These are phyloP conservation scores for Cylas formicarius DNA, from an alignment of 1,140 invertebrate genomes.

Conservation along the genomic window DNA sequence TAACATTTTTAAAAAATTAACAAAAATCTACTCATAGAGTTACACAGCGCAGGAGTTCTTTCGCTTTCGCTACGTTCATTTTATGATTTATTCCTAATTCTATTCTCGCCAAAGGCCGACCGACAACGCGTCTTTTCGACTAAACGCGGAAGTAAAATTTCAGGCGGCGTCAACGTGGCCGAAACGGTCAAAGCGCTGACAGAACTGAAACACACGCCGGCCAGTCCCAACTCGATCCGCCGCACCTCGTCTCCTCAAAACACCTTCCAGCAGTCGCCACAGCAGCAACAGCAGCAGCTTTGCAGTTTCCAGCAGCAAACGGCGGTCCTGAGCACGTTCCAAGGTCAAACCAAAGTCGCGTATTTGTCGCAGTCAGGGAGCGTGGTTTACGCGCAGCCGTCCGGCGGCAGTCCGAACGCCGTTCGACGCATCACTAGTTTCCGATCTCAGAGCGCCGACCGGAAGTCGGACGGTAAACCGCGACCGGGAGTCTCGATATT, in stretches of 20 bases:
- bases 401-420: slow-evolving; percentile 45
- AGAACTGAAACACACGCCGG: slow-evolving; percentile 76
- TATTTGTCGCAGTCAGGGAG: slow-evolving; percentile 39
- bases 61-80: no score
- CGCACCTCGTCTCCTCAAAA: slow-evolving; percentile 44
- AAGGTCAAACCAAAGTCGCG: slow-evolving; percentile 43
- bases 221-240: slow-evolving; percentile 70
- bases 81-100: no score
- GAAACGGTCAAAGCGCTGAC: slow-evolving; percentile 80
- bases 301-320: slow-evolving; percentile 20
- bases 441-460: slow-evolving; percentile 50
- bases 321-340: slow-evolving; percentile 47
- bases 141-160: no score
- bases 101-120: no score
- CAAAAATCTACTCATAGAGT: no score
- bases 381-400: slow-evolving; percentile 48
- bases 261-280: slow-evolving; percentile 23
- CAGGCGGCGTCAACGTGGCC: slow-evolving; percentile 65
- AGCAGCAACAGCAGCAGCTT: slow-evolving; percentile 31
- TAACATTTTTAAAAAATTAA: no score
- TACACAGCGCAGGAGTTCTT: no score
- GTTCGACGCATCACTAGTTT: slow-evolving; percentile 41
- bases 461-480: slow-evolving; percentile 44
- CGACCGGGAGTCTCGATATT: slow-evolving; percentile 1
- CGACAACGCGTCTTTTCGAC: no score